A percentile compares a stretch with the other conserved stretches of the same genome.
These are phyloP conservation scores for Ischnura elegans DNA, from an alignment of 2,888 invertebrate genomes.

Conservation along the genomic window DNA sequence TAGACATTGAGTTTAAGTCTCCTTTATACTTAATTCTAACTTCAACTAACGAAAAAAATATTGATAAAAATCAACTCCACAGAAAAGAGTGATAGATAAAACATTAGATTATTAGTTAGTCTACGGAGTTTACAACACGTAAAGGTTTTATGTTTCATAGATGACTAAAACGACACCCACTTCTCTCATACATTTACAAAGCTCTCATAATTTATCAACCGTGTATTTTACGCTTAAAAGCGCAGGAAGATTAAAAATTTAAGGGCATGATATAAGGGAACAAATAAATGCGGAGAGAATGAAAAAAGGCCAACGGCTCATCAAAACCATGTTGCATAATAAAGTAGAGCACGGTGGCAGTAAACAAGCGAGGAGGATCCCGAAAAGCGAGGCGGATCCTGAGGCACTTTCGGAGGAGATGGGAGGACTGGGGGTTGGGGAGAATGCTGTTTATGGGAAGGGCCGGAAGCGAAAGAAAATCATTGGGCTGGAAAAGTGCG, in stretches of 20 bases:
- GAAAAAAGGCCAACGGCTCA: not conserved
- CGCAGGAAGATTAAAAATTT: not conserved
- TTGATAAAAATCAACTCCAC: too few species aligned
- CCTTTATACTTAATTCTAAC: too few species aligned
- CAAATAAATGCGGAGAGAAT: not conserved
- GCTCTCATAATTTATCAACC: not conserved
- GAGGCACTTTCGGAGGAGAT: not conserved
- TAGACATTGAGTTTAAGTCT: too few species aligned
- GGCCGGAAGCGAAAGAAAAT: not conserved
- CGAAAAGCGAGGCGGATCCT: not conserved
- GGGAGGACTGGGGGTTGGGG: not conserved
- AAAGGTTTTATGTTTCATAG: too few species aligned
- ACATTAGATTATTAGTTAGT: too few species aligned
- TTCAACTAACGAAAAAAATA: too few species aligned
- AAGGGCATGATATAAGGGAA: not conserved
- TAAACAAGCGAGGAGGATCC: not conserved
- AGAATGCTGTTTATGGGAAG: not conserved
- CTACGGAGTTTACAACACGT: too few species aligned
- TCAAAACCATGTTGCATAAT: not conserved
- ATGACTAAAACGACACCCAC: too few species aligned
- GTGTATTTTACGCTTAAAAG: not conserved
- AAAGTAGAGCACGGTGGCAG: not conserved
- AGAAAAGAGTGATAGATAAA: too few species aligned
- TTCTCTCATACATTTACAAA: too few species aligned
- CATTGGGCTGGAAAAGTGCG: conserved; percentile 1